Base-by-base conservation (phyloP, 2,888 invertebrate species). In the Drosophila subquinaria region DNA sequence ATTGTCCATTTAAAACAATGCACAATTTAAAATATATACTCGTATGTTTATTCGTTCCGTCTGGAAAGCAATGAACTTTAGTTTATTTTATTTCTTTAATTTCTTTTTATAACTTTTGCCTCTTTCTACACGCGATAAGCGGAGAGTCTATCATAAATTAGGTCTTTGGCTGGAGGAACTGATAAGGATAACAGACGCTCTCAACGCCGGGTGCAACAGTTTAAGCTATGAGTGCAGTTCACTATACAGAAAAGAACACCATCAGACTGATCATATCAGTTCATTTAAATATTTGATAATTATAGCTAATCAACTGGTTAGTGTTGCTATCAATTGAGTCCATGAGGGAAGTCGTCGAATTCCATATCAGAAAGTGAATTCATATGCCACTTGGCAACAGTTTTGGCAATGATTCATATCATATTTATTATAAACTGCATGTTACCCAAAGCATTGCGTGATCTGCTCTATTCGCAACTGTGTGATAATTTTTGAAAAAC, bases 1-100 rank as follows among this genome's bases (percentile, higher is more conserved):
- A 66, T 62, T 53, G 50, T 45, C 35, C 30, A 60, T 62, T 71
- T 63, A 77, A 70, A 52, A 60, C 64, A 61, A 56, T 57, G 15
- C 33, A 64, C 15, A 30, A 11, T 23, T 51, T 43, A 52, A 43
- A 40, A 13, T 23, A 30, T 30, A 43, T 8, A 47, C 42, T 27
- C 47, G 35, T 35, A 47, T 30, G 15, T 33, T n/a, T 52, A 52
- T 15, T 50, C 3, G 1, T 8, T 51, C 15, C 15, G 47, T 35
- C 40, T 42, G 47, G 9, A 45, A 69, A 36, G 47, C 70, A 80
- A 67, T 71, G 73, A 80, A 81, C 65, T 73, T 71, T 67, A 30
- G 40, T 35, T 48, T 68, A 20, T 20, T 20, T 66, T 66, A 10
- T 56, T 30, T 55, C 51, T 63, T 69, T 27, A 17, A 42, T 23